phyloP scores from a whole-genome alignment of 2,888 invertebrate genomes.

The Xestia xanthographa region DNA sequence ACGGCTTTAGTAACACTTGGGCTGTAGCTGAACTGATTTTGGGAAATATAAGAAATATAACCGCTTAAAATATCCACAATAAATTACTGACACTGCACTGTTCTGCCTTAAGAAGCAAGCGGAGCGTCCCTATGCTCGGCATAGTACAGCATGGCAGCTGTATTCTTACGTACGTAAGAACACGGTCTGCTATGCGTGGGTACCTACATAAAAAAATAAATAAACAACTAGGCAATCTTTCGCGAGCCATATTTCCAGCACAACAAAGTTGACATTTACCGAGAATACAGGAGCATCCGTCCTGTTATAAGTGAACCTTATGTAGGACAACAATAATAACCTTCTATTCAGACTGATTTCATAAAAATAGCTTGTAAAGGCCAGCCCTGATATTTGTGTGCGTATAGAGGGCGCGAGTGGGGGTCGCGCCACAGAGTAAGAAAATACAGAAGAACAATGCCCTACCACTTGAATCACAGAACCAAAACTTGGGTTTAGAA shows the following conservation, averaged over 20 bases:
- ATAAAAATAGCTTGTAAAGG: slow-evolving; percentile 50
- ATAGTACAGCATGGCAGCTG: background rate
- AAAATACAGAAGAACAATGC: background rate
- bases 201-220: background rate
- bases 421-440: background rate
- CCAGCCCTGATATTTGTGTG: slow-evolving; percentile 40
- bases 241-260: background rate
- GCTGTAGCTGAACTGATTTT: background rate
- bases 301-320: background rate
- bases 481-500: background rate
- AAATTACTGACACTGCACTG: background rate
- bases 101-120: background rate
- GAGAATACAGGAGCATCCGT: background rate
- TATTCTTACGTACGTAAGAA: background rate
- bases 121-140: background rate
- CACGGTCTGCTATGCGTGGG: background rate
- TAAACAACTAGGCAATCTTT: slow-evolving; percentile 4
- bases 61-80: background rate
- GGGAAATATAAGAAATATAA: too few relatives aligned
- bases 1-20: background rate
- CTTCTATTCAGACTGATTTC: slow-evolving; percentile 55
- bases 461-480: background rate
- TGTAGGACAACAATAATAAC: slow-evolving; percentile 43
- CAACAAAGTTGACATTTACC: slow-evolving; percentile 31
- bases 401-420: slow-evolving; percentile 14